Evolutionary conservation across 2,797 vertebrate genomes (phyloP), one percentile per base, ranked within the genome.

Genomic region (Anniella stebbinsi): DNA sequence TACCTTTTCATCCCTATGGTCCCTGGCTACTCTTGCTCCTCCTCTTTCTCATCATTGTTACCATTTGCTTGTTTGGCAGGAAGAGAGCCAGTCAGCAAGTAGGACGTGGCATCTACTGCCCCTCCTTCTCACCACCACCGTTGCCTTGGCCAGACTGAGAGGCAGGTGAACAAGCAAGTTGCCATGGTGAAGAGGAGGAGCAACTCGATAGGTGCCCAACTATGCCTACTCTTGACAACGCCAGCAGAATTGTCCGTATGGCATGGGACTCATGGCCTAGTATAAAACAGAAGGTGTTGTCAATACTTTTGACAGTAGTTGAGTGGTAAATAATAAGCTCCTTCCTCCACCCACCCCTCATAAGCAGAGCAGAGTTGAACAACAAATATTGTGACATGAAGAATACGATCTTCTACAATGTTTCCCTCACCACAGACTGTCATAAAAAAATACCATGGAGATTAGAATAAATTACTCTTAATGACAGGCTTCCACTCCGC

Each of bases 381-480:
- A 84, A 90, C 92, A 94, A 95, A 91, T 57, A 63, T 87, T 92
- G 69, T 91, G 93, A 92, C 82, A 93, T 88, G 84, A 92, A 95
- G 95, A 93, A 89, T 92, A 87, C 90, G 88, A 92, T 90, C 82
- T 18, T 92, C 88, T 92, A 86, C 94, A 94, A 93, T 76, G 21
- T 78, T 88, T 93, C 93, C 93, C 93, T 94, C 94, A 92, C 90
- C 88, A 92, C 91, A 93, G 87, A 89, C 93, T 96, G 90, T 92
- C 94, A 70, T 93, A 89, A 94, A 93, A 45, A 63, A 95, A 91
- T 85, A 80, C 89, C 9, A 36, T 83, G 89, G 92, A 95, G 93
- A 95, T 93, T 94, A 93, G 90, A 94, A 94, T 93, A 94, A 94
- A 94, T 95, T 96, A 84, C 89, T 89, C 87, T 87, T 95, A 95